A percentile compares a stretch with the other conserved stretches of the same genome.
phyloP scores from a whole-genome alignment of 2,113 vertebrate species.

The Tupaia tana region DNA sequence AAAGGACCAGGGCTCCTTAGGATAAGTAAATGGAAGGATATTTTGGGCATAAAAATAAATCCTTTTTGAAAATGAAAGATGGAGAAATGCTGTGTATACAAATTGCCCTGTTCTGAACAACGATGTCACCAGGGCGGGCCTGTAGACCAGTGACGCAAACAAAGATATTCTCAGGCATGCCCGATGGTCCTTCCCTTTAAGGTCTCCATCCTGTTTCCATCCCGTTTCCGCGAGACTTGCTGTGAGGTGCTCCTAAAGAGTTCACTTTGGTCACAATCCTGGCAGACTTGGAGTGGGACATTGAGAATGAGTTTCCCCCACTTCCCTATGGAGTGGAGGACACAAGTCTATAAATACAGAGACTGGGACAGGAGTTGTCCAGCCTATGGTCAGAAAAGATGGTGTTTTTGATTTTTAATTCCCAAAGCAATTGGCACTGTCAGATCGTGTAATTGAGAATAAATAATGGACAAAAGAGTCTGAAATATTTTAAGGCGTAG shows the following conservation, averaged over 20 bases:
- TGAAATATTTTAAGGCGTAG: neutral
- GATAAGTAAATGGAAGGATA: slow-evolving; percentile 76
- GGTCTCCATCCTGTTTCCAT: neutral
- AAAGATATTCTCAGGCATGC: slow-evolving; percentile 59
- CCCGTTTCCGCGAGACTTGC: slow-evolving; percentile 25
- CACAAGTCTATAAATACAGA: neutral
- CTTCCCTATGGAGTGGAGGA: neutral
- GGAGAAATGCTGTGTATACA: slow-evolving; percentile 54
- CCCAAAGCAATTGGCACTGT: neutral
- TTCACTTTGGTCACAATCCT: neutral
- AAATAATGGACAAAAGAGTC: neutral
- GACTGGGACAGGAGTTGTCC: neutral
- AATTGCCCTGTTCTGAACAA: slow-evolving; percentile 63
- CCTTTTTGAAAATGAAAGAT: slow-evolving; percentile 77
- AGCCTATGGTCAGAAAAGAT: neutral
- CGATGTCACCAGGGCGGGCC: slow-evolving; percentile 7
- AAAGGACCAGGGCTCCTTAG: slow-evolving; percentile 67
- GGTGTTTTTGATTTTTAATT: neutral
- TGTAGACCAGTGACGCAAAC: slow-evolving; percentile 59
- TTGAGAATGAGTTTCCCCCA: neutral
- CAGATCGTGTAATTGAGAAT: neutral
- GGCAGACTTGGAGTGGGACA: neutral
- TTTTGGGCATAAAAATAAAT: slow-evolving; percentile 77
- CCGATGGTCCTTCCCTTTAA: neutral
- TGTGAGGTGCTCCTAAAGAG: neutral